Base-by-base conservation (phyloP, 2,113 vertebrate species). In the Cephalopholis sonnerati region DNA sequence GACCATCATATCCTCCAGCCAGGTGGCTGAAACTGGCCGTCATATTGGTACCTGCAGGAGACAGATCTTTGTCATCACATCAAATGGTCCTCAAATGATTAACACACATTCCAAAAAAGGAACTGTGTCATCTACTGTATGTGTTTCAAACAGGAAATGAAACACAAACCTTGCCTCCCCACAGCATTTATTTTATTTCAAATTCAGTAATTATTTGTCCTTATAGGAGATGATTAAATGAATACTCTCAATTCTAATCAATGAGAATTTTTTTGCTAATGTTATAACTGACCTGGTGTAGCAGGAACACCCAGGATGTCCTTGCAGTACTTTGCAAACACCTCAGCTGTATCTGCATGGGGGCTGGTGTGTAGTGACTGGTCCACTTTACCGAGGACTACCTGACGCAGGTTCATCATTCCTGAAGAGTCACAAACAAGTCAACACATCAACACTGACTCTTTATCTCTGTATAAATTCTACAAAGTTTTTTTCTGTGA, bases 311-410 rank as follows among this genome's bases (percentile, higher is more conserved):
- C 97, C 82, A 99, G 89, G 87, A 98, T 97, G 74, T 99, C 97
- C 86, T 89, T 65, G 83, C 95, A 97, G 77, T 94, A 94, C 79
- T 94, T 96, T 84, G 97, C 97, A 77, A 98, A 99, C 94, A 97
- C 97, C 55, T 95, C 92, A 2, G 96, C 95, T 2, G 98, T 96
- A 73, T 98, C 96, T 74, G 96, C 94, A 2, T 75, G 72, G 0
- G 92, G 48, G 64, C 95, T 95, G 67, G 94, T 97, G 86, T 99
- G 97, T 22, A 99, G 93, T 1, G 92, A 92, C 84, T 98, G 98
- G 91, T 99, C 98, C 81, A 98, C 96, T 94, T 97, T 99, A 94
- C 98, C 97, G 89, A 99, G 93, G 83, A 99, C 96, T 24, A 99
- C 96, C 92, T 99, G 98, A 55, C 97, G 96, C 54, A 99, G 96